phyloP scores from a whole-genome alignment of 1,140 invertebrate species.

The Pararge aegeria region DNA sequence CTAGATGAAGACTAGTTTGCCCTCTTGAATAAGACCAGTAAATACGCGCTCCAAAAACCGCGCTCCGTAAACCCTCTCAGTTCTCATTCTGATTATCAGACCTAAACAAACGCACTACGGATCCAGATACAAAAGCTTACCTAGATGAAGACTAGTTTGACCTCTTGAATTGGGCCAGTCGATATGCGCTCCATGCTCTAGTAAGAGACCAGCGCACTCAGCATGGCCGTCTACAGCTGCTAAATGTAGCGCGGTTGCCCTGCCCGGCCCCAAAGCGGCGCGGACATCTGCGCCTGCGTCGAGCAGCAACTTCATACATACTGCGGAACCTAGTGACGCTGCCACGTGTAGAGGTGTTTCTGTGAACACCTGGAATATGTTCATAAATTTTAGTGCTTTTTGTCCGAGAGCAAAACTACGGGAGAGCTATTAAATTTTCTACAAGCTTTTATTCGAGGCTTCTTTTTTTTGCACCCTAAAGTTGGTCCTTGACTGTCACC shows the following conservation, averaged over 20 bases:
- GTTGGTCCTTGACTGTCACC: no score
- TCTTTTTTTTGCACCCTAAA: no score
- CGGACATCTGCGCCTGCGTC: slow-evolving; percentile 87
- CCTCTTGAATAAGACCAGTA: no score
- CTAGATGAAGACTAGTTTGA: slow-evolving; percentile 88
- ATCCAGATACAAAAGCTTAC: slow-evolving; percentile 37
- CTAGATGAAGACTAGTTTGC: no score
- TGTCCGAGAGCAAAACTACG: not conserved
- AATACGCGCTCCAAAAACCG: no score
- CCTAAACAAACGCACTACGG: no score
- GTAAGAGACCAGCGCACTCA: slow-evolving; percentile 85
- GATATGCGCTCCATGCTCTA: slow-evolving; percentile 86
- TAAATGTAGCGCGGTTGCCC: slow-evolving; percentile 88
- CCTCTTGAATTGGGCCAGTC: slow-evolving; percentile 85
- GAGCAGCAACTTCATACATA: slow-evolving; percentile 85
- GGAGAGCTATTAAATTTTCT: no score
- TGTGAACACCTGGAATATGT: slow-evolving; percentile 83
- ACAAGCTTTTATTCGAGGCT: no score
- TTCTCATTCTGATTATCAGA: no score
- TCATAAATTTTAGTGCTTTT: not conserved
- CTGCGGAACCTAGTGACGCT: slow-evolving; percentile 84
- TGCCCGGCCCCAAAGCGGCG: slow-evolving; percentile 84
- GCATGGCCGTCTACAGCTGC: slow-evolving; percentile 90
- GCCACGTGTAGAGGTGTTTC: slow-evolving; percentile 92
- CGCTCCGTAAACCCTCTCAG: no score